Conservation (phyloP, 35 echinoderm and acorn worm species). For the Heliocidaris erythrogramma region DNA sequence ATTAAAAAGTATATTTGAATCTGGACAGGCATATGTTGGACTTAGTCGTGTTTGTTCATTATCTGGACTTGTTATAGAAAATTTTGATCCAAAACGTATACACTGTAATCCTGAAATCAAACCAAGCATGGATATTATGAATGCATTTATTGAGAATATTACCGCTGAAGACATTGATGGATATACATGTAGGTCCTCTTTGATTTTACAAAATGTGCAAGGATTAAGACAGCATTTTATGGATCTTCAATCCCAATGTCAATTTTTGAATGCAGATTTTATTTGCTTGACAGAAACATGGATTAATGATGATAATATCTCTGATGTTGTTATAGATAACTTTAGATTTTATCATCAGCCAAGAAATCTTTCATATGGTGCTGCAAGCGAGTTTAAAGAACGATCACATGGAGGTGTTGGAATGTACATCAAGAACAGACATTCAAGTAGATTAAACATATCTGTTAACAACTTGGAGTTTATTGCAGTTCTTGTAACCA, state of each 20-base stretch:
- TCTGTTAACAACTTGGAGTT: slow-evolving; percentile 6
- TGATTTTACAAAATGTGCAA: slow-evolving; percentile 49
- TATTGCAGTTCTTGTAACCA: slow-evolving; percentile 31
- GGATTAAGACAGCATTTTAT: slow-evolving; percentile 33
- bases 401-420: slow-evolving; percentile 59
- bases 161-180: no score
- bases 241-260: slow-evolving; percentile 26
- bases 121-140: not conserved
- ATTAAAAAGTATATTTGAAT: slow-evolving; percentile 25
- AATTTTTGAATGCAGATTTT: slow-evolving; percentile 37
- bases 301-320: slow-evolving; percentile 19
- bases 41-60: slow-evolving; percentile 52
- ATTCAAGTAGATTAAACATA: not conserved
- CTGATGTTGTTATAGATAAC: not conserved
- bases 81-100: slow-evolving; percentile 44
- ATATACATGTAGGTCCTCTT: no score
- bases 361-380: slow-evolving; percentile 36
- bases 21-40: slow-evolving; percentile 58
- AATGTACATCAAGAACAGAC: slow-evolving; percentile 35
- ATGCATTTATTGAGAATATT: no score
- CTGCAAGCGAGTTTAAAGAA: not conserved
- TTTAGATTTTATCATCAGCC: slow-evolving; percentile 45
- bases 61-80: slow-evolving; percentile 30
- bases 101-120: slow-evolving; percentile 49
- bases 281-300: slow-evolving; percentile 68